Base-by-base conservation (phyloP, 2,797 vertebrate genomes). In the Phrynocephalus vlangalii region DNA sequence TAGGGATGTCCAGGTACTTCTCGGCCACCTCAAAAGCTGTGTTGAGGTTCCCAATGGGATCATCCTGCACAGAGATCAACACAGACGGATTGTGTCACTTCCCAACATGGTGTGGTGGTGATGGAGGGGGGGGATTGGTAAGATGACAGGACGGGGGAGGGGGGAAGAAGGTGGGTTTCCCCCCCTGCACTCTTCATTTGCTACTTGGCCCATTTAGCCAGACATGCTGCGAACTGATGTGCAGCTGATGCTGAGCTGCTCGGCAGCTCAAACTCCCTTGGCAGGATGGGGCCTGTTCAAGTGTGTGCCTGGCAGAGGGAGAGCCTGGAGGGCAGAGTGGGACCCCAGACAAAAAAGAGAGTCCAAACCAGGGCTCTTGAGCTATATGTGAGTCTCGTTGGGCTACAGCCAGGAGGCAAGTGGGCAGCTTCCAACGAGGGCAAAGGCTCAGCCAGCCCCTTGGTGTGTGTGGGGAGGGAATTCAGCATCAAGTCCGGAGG, bases 1-100 rank as follows among this genome's bases (percentile, higher is more conserved):
- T 98, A 52, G 98, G 98, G 97, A 99, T 99, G 94, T 99, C 98
- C 95, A 99, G 96, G 94, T 95, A 98, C 92, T 99, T 99, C 95
- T 99, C 98, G 0, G 98, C 98, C 88, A 99, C 98, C 66, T 99
- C 98, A 8, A 99, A 99, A 71, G 98, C 98, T 0, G 98, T 98
- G 97, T 99, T 98, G 93, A 99, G 97, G 95, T 98, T 99, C 78
- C 98, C 97, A 0, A 98, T 97, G 52, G 98, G 98, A 96, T 99
- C 98, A 15, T 98, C 98, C 98, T 99, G 67, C 56, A 38, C 30
- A 82, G 26, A 84, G 38, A 85, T 30, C 5, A 67, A 83, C 73
- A 78, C 15, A 83, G 30, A n/a, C 11, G 28, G 13, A 6, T 50
- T 11, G 20, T 8, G 20, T 24, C 70, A 68, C 30, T 22, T 10